Conservation (phyloP, 2,113 vertebrate species). For the Petromus typicus region DNA sequence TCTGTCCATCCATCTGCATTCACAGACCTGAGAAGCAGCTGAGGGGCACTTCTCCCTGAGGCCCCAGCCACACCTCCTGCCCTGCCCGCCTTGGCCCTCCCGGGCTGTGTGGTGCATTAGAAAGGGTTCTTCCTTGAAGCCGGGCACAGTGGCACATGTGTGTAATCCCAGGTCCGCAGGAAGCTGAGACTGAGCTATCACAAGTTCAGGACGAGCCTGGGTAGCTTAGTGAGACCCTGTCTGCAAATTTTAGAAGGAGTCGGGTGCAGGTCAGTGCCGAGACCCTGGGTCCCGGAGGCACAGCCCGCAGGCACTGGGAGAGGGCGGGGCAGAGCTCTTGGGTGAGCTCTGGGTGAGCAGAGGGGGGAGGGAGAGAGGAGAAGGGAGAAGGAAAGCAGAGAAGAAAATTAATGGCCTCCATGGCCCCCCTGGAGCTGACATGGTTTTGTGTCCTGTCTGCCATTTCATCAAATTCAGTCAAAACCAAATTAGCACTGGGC, state of each 20-base stretch:
- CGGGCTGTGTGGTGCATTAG: not conserved
- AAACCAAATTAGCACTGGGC: constrained; percentile 52
- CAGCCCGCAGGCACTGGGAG: not conserved
- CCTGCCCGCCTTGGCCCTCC: fast-evolving
- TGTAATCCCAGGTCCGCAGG: not conserved
- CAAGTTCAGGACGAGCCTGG: not conserved
- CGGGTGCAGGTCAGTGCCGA: not conserved
- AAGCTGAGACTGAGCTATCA: not conserved
- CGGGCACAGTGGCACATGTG: not conserved
- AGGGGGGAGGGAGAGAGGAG: not conserved
- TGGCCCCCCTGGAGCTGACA: not conserved
- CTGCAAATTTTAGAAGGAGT: not conserved
- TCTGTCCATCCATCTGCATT: too few species aligned
- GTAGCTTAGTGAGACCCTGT: not conserved
- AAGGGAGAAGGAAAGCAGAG: not conserved
- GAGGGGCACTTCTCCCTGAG: not conserved
- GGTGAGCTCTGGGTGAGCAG: fast-evolving
- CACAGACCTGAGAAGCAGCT: not conserved
- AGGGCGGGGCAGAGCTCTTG: not conserved
- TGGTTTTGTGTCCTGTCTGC: constrained; percentile 39
- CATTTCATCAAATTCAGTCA: constrained; percentile 51
- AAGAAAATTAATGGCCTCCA: not conserved
- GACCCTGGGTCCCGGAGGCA: not conserved
- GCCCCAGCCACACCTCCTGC: not conserved
- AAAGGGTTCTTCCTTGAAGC: not conserved